Conservation (phyloP, 2,888 invertebrate species). For the Drosophila lutescens region DNA sequence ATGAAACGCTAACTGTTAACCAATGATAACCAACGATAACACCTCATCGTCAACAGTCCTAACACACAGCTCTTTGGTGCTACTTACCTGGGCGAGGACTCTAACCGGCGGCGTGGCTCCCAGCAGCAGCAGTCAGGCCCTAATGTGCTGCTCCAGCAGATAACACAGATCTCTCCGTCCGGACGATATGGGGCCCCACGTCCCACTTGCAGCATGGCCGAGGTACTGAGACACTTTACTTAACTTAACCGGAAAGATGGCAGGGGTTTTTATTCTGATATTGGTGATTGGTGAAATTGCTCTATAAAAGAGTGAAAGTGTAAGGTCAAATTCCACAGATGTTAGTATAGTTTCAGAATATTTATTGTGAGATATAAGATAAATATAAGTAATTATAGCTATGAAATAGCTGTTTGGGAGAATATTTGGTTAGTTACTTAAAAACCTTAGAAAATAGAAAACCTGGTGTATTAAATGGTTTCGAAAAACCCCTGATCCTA, state of each 20-base stretch:
- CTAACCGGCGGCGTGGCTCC: slow-evolving; percentile 66
- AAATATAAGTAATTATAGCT: too few species aligned
- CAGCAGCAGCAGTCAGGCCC: slow-evolving; percentile 48
- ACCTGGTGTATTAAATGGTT: too few species aligned
- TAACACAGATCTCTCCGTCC: slow-evolving; percentile 84
- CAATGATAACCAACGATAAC: slow-evolving; percentile 37
- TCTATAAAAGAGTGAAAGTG: too few species aligned
- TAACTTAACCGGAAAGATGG: neutral
- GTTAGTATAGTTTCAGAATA: too few species aligned
- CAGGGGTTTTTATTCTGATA: neutral
- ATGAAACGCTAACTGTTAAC: slow-evolving; percentile 66
- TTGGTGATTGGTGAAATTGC: neutral
- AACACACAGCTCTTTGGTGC: slow-evolving; percentile 84
- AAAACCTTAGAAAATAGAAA: too few species aligned
- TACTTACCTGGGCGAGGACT: slow-evolving; percentile 81
- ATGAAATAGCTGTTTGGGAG: too few species aligned
- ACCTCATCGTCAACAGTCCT: slow-evolving; percentile 78
- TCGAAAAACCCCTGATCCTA: slow-evolving; percentile 7
- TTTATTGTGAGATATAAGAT: neutral
- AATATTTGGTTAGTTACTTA: too few species aligned
- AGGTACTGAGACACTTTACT: slow-evolving; percentile 84
- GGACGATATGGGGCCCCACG: slow-evolving; percentile 88
- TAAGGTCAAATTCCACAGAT: too few species aligned
- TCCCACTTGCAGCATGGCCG: slow-evolving; percentile 88
- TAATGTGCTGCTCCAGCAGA: slow-evolving; percentile 75